Evolutionary conservation across 2,888 invertebrate species (phyloP), one percentile per base, ranked within the genome.

Genomic region (Microctonus aethiopoides): DNA sequence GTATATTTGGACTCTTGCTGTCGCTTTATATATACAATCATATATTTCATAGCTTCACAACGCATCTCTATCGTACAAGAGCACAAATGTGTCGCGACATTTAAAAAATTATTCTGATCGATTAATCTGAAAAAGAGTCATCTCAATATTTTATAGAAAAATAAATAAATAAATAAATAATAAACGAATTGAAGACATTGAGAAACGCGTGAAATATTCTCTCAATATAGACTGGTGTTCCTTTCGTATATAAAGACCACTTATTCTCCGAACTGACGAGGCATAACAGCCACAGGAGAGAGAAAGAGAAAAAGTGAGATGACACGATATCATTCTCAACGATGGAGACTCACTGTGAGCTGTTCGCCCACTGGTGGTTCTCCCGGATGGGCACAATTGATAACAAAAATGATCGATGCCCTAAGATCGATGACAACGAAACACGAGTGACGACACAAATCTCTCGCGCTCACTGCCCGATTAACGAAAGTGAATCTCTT

Each of bases 381-480:
- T 70, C 68, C 72, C 72, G 80, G 81, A 82, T 80, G 81, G 77
- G 81, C 80, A 79, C 39, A 10, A 81, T 81, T 82, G 86, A 86
- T 85, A 85, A 84, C 79, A 76, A 78, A 82, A 81, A 86, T 85
- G 86, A 86, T 86, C 85, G 85, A 86, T 86, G 85, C 79, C 74
- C 68, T 69, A 67, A 54, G 68, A 60, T 68, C 71, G 64, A 59
- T 72, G 69, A 72, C 69, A 72, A 60, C 68, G 60, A 64, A 70
- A 70, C 70, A 70, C 61, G 54, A 36, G 66, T 67, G 70, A 67
- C 39, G 60, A 69, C 68, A 64, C 7, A 16, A 36, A 51, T 64
- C 24, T 26, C 51, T 63, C 56, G 57, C 34, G 26, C 22, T 56
- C 24, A 52, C 36, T 41, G 51, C 29, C 36, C 20, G 39, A 62